A percentile compares a stretch with the other conserved stretches of the same genome.
Conservation (phyloP, 2,113 vertebrate species). For the Microtus oregoni region DNA sequence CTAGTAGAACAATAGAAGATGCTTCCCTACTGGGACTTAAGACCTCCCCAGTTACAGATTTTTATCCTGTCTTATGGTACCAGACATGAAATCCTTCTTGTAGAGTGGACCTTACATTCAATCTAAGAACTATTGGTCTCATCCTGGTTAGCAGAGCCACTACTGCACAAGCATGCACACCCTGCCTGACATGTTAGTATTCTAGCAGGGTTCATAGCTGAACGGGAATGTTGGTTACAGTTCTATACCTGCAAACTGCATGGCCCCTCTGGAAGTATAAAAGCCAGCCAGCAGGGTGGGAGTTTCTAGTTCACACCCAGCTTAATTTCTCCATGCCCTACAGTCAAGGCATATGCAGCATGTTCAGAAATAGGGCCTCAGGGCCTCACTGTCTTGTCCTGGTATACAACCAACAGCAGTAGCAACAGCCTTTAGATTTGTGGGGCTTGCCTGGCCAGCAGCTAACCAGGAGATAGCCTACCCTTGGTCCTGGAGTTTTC, state of each 20-base stretch:
- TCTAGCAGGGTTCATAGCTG: background rate
- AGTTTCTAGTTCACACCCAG: background rate
- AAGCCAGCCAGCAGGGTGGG: background rate
- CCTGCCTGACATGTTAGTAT: background rate
- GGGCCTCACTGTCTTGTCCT: background rate
- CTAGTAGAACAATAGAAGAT: background rate
- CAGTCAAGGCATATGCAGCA: background rate
- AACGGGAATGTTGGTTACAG: background rate
- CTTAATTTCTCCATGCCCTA: background rate
- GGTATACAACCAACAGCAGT: background rate
- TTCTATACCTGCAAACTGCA: background rate
- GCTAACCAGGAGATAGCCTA: background rate
- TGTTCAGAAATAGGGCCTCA: background rate
- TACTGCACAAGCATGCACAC: background rate
- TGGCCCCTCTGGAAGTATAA: background rate
- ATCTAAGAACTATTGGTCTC: background rate
- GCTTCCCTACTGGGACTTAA: background rate
- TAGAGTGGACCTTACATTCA: background rate
- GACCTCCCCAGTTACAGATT: background rate
- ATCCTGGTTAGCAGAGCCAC: background rate
- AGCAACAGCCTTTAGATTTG: background rate
- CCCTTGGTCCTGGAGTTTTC: background rate
- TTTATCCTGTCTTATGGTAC: background rate
- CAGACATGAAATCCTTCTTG: background rate
- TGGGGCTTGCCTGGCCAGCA: too few relatives aligned